Conservation (phyloP, 1,140 invertebrate genomes). For the Anoplolepis gracilipes region DNA sequence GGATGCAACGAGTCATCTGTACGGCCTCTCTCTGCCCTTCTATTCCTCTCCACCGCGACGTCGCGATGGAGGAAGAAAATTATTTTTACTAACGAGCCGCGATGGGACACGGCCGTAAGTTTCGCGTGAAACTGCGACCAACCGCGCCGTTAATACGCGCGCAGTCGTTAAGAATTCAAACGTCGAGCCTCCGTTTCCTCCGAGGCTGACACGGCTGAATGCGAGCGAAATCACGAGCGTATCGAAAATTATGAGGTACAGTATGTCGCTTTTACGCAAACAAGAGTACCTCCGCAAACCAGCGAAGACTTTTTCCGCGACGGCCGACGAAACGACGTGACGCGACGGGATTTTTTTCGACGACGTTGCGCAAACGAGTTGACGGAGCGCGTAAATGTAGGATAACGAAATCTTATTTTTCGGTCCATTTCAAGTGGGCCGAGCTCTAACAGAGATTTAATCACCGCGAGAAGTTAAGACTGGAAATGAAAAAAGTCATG, state of each 20-base stretch:
- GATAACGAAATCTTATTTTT: constrained; percentile 60
- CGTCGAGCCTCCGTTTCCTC: constrained; percentile 1
- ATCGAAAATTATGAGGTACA: constrained; percentile 66
- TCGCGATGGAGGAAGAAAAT: constrained; percentile 46
- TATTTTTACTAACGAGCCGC: constrained; percentile 77
- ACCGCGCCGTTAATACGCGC: constrained; percentile 67
- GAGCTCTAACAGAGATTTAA: constrained; percentile 42
- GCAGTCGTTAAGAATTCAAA: constrained; percentile 72
- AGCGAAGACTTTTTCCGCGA: neutral
- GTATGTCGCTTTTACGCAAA: constrained; percentile 42
- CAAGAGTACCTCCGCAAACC: neutral
- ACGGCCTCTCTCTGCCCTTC: neutral
- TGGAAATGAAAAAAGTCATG: constrained; percentile 41
- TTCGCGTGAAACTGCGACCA: constrained; percentile 70
- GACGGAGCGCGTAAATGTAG: constrained; percentile 25
- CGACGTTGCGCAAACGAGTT: constrained; percentile 21
- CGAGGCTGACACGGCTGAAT: neutral
- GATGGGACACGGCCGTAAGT: constrained; percentile 71
- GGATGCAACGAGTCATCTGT: constrained; percentile 42
- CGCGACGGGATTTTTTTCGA: constrained; percentile 19
- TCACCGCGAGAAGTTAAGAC: constrained; percentile 13
- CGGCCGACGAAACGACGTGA: neutral
- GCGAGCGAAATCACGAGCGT: constrained; percentile 37
- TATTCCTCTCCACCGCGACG: neutral
- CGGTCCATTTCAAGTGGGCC: constrained; percentile 51